phyloP scores from a whole-genome alignment of 2,888 invertebrate genomes.

The Drosophila yooni region DNA sequence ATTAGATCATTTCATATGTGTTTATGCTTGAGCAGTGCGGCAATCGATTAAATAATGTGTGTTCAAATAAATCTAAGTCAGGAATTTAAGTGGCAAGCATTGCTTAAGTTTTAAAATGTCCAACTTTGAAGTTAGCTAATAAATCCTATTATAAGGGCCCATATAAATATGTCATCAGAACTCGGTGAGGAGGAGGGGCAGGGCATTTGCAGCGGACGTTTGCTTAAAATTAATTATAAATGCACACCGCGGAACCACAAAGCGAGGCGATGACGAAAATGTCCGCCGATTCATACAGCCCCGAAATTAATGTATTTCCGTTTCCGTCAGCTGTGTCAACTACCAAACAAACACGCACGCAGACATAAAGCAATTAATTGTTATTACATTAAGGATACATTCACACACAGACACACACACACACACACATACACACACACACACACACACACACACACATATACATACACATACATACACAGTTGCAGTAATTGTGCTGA shows the following conservation, averaged over 20 bases:
- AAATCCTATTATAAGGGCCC: neutral
- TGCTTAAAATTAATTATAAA: slow-evolving; percentile 14
- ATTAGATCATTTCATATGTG: neutral
- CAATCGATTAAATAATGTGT: neutral
- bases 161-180: slow-evolving; percentile 1
- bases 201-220: neutral
- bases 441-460: neutral
- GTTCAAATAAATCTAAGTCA: neutral
- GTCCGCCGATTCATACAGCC: slow-evolving; percentile 61
- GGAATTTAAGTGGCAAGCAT: neutral
- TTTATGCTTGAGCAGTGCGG: neutral
- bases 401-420: slow-evolving; percentile 19
- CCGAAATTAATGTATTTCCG: slow-evolving; percentile 70
- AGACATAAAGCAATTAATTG: slow-evolving; percentile 65
- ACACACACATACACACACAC: slow-evolving; percentile 10
- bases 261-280: slow-evolving; percentile 33
- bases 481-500: neutral
- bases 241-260: neutral
- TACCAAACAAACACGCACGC: slow-evolving; percentile 25
- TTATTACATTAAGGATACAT: slow-evolving; percentile 64
- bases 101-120: neutral
- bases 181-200: neutral
- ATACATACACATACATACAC: neutral
- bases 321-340: slow-evolving; percentile 56
- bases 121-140: neutral